phyloP scores from a whole-genome alignment of 2,888 invertebrate genomes.

The Dolichomitus sp. region DNA sequence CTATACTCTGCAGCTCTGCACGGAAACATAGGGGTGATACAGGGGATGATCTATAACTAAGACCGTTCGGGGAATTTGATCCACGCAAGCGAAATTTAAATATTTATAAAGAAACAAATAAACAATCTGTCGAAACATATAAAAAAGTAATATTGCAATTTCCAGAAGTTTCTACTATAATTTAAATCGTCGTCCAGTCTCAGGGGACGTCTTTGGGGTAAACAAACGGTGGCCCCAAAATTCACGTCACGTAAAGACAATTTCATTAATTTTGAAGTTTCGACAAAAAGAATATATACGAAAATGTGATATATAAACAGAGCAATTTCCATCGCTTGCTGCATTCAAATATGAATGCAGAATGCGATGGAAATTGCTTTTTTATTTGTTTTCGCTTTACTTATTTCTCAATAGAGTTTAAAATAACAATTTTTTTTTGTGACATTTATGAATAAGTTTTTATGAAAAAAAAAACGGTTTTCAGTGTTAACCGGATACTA shows the following conservation, averaged over 20 bases:
- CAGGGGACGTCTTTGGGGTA: too few relatives aligned
- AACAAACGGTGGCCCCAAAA: not conserved
- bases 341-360: not conserved
- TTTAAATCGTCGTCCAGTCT: too few relatives aligned
- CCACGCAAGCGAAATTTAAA: constrained; percentile 11
- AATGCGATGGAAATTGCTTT: too few relatives aligned
- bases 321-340: not conserved
- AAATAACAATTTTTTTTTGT: too few relatives aligned
- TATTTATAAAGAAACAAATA: not conserved
- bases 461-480: too few relatives aligned
- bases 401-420: not conserved
- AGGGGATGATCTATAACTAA: constrained; percentile 37
- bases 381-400: not conserved
- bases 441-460: too few relatives aligned
- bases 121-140: not conserved
- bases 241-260: not conserved
- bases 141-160: not conserved
- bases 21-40: constrained; percentile 19
- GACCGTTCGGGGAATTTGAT: not conserved
- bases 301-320: not conserved
- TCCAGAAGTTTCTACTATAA: not conserved
- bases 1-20: constrained; percentile 22
- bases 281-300: not conserved
- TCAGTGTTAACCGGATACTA: too few relatives aligned
- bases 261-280: not conserved